Conservation (phyloP, 2,888 invertebrate species). For the Celastrina argiolus region DNA sequence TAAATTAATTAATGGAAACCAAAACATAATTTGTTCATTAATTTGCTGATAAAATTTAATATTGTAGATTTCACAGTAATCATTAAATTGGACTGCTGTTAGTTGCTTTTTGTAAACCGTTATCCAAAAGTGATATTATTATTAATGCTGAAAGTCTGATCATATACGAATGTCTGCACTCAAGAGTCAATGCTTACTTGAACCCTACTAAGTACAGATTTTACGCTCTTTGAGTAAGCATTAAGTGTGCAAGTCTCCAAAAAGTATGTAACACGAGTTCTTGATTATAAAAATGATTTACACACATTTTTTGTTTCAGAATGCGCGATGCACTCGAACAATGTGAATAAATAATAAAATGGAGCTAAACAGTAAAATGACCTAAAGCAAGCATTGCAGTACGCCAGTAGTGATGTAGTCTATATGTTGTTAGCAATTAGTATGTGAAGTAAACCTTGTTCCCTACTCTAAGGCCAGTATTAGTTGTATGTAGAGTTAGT, state of each 20-base stretch:
- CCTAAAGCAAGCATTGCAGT: background rate
- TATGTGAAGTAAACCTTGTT: slow-evolving; percentile 4
- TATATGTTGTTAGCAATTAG: background rate
- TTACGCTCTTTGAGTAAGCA: too few relatives aligned
- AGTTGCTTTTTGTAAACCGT: too few relatives aligned
- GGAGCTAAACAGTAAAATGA: background rate
- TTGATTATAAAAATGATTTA: background rate
- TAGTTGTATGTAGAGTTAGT: slow-evolving; percentile 34
- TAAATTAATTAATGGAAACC: background rate
- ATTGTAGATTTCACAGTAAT: too few relatives aligned
- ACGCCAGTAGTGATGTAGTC: background rate
- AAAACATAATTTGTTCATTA: background rate
- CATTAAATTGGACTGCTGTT: too few relatives aligned
- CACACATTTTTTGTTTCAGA: slow-evolving; percentile 2
- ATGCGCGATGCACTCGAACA: background rate
- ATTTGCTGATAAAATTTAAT: too few relatives aligned
- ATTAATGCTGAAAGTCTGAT: too few relatives aligned
- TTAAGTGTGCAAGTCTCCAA: too few relatives aligned
- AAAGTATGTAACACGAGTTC: too few relatives aligned
- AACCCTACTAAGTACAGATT: too few relatives aligned
- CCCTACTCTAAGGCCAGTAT: slow-evolving; percentile 48
- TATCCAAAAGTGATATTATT: too few relatives aligned
- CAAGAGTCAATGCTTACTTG: too few relatives aligned
- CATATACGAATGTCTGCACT: too few relatives aligned
- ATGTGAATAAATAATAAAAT: background rate